Percentiles rank a stretch among this genome's conserved stretches.
Conservation (phyloP, 2,113 vertebrate genomes). For the Pluvianellus socialis region DNA sequence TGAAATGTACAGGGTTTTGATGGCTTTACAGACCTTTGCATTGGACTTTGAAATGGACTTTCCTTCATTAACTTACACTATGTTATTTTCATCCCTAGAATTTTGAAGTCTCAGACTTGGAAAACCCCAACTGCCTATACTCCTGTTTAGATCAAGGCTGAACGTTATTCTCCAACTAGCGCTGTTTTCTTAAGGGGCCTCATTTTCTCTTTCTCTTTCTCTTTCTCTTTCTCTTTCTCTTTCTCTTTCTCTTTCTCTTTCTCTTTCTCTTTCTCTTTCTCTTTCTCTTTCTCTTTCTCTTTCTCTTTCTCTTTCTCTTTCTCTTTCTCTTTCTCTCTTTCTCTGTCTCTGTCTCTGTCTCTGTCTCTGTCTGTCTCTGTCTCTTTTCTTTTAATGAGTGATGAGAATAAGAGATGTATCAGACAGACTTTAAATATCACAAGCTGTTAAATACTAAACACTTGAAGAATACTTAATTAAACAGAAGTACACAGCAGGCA, state of each 20-base stretch:
- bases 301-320: no score
- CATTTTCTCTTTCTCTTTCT: neutral
- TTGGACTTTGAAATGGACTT: neutral
- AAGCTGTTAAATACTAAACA: conserved; percentile 38
- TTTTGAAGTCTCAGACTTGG: neutral
- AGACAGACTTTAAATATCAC: conserved; percentile 12
- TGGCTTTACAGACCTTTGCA: neutral
- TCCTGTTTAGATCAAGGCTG: neutral
- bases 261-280: no score
- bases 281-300: no score
- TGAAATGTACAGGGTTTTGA: neutral
- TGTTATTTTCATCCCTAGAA: neutral
- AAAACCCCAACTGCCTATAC: neutral
- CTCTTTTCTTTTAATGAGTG: neutral
- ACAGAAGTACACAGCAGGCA: neutral
- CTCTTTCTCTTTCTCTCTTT: no score
- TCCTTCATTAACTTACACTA: neutral
- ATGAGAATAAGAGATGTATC: neutral
- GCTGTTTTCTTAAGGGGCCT: neutral
- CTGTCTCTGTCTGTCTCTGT: no score
- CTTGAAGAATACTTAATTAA: conserved; percentile 49
- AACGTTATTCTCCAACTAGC: neutral
- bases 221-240: no score
- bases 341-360: no score
- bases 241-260: no score